A percentile compares a stretch with the other conserved stretches of the same genome.
Conservation (phyloP, 2,888 invertebrate genomes). For the Patella ulyssiponensis region DNA sequence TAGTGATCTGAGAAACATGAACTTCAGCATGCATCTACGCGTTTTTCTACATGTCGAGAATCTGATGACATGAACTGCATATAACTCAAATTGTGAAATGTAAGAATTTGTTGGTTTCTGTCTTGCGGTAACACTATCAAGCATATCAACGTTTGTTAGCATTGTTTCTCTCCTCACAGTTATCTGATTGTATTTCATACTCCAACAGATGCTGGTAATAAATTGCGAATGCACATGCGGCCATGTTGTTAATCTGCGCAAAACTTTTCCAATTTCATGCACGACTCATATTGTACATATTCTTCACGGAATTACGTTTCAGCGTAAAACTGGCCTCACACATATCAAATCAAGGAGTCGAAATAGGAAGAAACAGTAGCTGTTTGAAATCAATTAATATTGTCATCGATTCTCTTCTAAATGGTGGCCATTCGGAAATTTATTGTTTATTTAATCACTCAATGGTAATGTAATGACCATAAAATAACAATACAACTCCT, state of each 20-base stretch:
- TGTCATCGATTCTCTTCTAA: too few relatives aligned
- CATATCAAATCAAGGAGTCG: too few relatives aligned
- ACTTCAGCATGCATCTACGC: background rate
- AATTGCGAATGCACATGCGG: background rate
- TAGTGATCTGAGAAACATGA: background rate
- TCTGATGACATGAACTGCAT: background rate
- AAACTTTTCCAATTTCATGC: background rate
- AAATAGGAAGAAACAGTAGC: too few relatives aligned
- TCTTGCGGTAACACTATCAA: background rate
- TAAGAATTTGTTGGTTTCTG: too few relatives aligned
- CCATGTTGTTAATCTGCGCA: background rate
- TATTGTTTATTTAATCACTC: too few relatives aligned
- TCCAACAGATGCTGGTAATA: background rate
- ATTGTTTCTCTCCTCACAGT: background rate
- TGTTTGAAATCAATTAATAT: too few relatives aligned
- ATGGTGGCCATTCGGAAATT: too few relatives aligned
- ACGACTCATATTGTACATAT: background rate
- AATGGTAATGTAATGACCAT: too few relatives aligned
- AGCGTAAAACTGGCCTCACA: background rate
- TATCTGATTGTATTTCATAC: constrained; percentile 7
- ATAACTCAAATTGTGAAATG: too few relatives aligned
- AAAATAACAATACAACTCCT: too few relatives aligned
- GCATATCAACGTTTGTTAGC: background rate
- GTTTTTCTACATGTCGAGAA: background rate
- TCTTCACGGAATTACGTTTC: background rate